phyloP scores from a whole-genome alignment of 2,797 vertebrate genomes.

The Mareca strepera region DNA sequence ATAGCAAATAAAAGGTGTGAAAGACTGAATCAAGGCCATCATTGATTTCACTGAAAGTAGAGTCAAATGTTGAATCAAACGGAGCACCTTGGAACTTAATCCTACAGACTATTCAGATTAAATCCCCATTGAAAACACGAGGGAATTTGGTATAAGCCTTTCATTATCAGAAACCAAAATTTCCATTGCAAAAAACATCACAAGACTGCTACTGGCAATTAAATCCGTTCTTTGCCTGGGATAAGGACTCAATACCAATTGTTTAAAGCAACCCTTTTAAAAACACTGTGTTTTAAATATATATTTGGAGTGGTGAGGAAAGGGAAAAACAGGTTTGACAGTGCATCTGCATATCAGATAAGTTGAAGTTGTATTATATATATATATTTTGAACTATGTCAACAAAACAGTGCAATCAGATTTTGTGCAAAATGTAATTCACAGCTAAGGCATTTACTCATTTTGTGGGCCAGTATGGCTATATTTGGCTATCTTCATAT shows the following conservation, averaged over 20 bases:
- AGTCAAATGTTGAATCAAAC: conserved; percentile 27
- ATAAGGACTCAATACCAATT: not conserved
- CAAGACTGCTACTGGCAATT: conserved; percentile 3
- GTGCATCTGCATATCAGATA: not conserved
- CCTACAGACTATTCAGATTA: conserved; percentile 24
- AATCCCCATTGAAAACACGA: not conserved
- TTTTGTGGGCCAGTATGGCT: not conserved
- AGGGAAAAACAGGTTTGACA: not conserved
- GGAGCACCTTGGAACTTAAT: conserved; percentile 13
- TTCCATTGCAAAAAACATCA: conserved; percentile 19
- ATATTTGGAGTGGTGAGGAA: not conserved
- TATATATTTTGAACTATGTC: not conserved
- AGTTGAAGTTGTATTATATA: not conserved
- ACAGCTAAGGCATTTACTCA: not conserved
- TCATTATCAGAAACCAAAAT: conserved; percentile 3
- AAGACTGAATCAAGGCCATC: conserved; percentile 21
- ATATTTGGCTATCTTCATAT: conserved; percentile 31
- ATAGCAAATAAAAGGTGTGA: conserved; percentile 13
- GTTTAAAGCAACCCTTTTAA: not conserved
- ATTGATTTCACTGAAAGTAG: conserved; percentile 12
- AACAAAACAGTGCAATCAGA: not conserved
- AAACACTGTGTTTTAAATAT: not conserved
- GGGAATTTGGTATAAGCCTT: conserved; percentile 17
- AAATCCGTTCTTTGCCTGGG: not conserved
- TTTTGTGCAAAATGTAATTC: not conserved